Base-by-base conservation (phyloP, 2,888 invertebrate genomes). In the Sipha maydis region DNA sequence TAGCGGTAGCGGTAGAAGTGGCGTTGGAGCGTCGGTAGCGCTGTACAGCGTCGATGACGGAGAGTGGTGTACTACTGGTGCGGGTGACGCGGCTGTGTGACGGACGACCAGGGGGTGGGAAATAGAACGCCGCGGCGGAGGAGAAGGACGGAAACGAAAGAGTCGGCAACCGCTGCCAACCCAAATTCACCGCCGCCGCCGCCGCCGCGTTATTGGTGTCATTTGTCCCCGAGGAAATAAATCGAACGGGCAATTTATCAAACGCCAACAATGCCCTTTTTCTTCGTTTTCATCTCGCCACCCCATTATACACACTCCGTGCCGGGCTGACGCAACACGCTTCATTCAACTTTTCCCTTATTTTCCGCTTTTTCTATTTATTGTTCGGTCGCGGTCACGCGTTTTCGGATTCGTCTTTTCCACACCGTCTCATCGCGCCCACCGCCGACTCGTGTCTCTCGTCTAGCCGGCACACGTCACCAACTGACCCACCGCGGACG, bases 191-290 rank as follows among this genome's bases (percentile, higher is more conserved):
- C 73, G 61, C 80, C 80, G 82, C 56, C 71, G 67, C 79, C 73
- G 61, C 80, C 80, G 82, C 56, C 71, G 67, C 79, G 76, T 88
- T 88, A 88, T 88, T 88, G 88, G 88, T 76, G 88, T 88, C 88
- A 88, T 88, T 88, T 88, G 88, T 88, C 88, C 88, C 88, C 67
- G 75, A 88, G 88, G 88, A 88, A 88, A 88, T 88, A 88, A 88
- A 88, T 88, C 88, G 88, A 88, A 88, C 82, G 82, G 88, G 88
- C 88, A 88, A 88, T 88, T 88, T 88, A 88, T 88, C 88, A 88
- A 88, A 88, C 75, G 80, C 88, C 88, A 82, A 88, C 88, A 88
- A 88, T 88, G 88, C 82, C 82, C 82, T 88, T 82, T 88, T 88
- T 76, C 88, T 88, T 75, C 88, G 88, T 88, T 88, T 88, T 82